A percentile compares a stretch with the other conserved stretches of the same genome.
Evolutionary conservation across 2,797 vertebrate genomes (phyloP).

Genomic region (Chiroxiphia lanceolata): DNA sequence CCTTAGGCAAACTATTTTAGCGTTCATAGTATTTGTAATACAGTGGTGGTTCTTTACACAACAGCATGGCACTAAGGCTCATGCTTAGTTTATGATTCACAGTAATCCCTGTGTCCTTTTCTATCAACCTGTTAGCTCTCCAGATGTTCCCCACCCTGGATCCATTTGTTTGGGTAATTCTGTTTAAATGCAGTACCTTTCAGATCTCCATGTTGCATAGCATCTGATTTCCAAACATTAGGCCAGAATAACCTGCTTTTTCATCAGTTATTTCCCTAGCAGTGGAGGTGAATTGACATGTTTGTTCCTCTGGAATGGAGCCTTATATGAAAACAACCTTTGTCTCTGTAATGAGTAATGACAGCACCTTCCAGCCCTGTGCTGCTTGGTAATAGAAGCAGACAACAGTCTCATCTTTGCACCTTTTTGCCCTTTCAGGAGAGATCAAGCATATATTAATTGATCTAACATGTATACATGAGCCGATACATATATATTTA

Average conservation of each 20-base stretch:
- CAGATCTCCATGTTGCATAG: not conserved
- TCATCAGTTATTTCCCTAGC: not conserved
- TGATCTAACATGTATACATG: not conserved
- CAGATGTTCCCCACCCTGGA: not conserved
- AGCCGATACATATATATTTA: not conserved
- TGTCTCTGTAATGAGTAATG: not conserved
- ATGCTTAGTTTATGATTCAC: not conserved
- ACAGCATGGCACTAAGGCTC: not conserved
- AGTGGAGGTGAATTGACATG: not conserved
- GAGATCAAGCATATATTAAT: not conserved
- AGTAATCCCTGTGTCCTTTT: not conserved
- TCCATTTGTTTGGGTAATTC: not conserved
- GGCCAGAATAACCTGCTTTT: slow-evolving; percentile 3
- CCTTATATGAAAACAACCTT: not conserved
- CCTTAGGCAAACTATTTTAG: not conserved
- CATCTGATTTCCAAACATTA: not conserved
- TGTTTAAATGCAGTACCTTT: not conserved
- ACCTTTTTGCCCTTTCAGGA: not conserved
- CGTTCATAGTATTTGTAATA: not conserved
- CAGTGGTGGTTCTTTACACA: not conserved
- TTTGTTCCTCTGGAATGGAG: not conserved
- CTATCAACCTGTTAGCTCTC: not conserved
- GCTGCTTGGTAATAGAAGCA: not conserved
- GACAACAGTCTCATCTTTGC: not conserved
- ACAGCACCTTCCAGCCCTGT: slow-evolving; percentile 7